Percentiles rank a stretch among this genome's conserved stretches.
These are phyloP conservation scores for Latrodectus hesperus DNA, from an alignment of 2,888 invertebrate species.

Conservation along the genomic window DNA sequence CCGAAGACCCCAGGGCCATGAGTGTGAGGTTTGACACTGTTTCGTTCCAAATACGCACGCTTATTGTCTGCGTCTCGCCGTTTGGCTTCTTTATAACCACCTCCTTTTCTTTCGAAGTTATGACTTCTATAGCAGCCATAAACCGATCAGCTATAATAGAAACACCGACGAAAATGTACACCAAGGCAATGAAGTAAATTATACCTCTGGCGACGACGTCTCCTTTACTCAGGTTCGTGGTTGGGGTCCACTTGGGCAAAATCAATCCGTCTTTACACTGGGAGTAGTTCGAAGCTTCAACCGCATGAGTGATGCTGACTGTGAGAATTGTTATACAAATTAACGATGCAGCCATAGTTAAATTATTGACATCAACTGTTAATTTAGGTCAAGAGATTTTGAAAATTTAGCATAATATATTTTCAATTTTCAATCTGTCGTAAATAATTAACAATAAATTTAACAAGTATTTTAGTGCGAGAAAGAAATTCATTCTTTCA, in stretches of 20 bases:
- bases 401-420: too few species aligned
- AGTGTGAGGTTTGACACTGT: constrained; percentile 98
- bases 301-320: neutral
- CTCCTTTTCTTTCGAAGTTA: constrained; percentile 97
- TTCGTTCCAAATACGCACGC: constrained; percentile 99
- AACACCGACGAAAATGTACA: constrained; percentile 98
- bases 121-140: constrained; percentile 99
- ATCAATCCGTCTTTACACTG: constrained; percentile 88
- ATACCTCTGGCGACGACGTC: constrained; percentile 90
- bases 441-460: too few species aligned
- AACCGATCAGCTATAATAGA: constrained; percentile 99
- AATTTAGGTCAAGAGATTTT: too few species aligned
- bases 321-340: too few species aligned
- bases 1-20: constrained; percentile 99
- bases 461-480: too few species aligned
- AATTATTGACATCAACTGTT: too few species aligned
- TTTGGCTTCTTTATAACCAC: constrained; percentile 90
- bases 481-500: too few species aligned
- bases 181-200: constrained; percentile 90
- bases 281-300: constrained; percentile 3
- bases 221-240: constrained; percentile 82
- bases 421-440: too few species aligned
- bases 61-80: constrained; percentile 89
- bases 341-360: too few species aligned
- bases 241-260: constrained; percentile 91